These are phyloP conservation scores for Tachysurus vachellii DNA, from an alignment of 2,113 vertebrate species.

Conservation along the genomic window DNA sequence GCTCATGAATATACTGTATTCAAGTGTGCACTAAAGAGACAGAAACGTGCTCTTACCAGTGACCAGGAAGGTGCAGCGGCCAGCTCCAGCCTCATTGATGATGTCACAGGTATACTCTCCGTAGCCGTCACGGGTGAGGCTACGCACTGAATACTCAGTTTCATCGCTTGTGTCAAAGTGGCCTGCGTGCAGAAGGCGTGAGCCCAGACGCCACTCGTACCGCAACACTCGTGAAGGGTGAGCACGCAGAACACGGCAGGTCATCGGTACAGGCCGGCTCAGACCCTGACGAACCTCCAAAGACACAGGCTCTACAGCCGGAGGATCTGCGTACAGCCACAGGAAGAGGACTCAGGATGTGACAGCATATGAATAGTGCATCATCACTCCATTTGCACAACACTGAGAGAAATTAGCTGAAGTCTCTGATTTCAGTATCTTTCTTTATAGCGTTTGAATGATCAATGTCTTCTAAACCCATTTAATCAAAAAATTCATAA, in stretches of 20 bases:
- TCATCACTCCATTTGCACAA: not conserved
- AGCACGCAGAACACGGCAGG: constrained; percentile 87
- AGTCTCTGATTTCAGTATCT: not conserved
- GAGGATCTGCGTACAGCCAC: constrained; percentile 78
- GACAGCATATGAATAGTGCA: not conserved
- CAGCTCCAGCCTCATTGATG: constrained; percentile 92
- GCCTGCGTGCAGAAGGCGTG: constrained; percentile 81
- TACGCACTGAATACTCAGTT: constrained; percentile 84
- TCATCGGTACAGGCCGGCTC: constrained; percentile 86
- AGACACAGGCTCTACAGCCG: constrained; percentile 86
- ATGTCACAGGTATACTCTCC: constrained; percentile 95
- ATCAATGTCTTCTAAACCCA: not conserved
- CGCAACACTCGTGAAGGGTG: constrained; percentile 90
- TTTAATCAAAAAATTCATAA: not conserved
- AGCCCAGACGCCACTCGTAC: constrained; percentile 92
- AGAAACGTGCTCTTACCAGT: constrained; percentile 78
- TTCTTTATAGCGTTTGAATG: not conserved
- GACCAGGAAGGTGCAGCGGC: constrained; percentile 92
- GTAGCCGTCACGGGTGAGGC: constrained; percentile 85
- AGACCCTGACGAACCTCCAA: constrained; percentile 92
- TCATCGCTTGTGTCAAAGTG: constrained; percentile 89
- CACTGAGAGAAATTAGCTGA: not conserved
- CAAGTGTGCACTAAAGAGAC: not conserved
- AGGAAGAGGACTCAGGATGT: not conserved
- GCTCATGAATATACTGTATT: not conserved